Base-by-base conservation (phyloP, 2,113 vertebrate genomes). In the Mesembrinibis cayennensis region DNA sequence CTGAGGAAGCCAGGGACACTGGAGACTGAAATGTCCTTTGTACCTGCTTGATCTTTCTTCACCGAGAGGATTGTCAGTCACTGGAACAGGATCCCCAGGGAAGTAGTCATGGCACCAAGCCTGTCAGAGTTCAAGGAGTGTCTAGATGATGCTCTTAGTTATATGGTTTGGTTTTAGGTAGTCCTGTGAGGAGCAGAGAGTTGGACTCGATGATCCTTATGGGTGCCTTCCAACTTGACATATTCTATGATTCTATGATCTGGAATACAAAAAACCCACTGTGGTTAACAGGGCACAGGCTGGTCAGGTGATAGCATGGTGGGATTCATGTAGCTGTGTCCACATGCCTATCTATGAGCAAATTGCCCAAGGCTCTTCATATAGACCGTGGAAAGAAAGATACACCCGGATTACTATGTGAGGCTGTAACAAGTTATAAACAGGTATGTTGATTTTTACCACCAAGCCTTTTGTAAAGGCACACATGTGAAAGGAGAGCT, bases 401-500 rank as follows among this genome's bases (percentile, higher is more conserved):
- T 13, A 3, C 18, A 45, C 26, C 10, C 38, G 30, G 27, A 38
- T 67, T 53, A 42, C 22, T 45, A 14, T 29, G 21, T 40, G 58
- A 88, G 16, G 14, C 19, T 55, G 23, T 38, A 59, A 11, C 13
- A 76, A 76, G 9, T 65, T 80, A 47, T 5, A 59, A 59, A 18
- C 2, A 55, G 6, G 3, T 53, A 49, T 0, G 3, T 3, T 47
- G 32, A 45, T 42, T 93, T 76, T 85, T 91, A 50, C 16, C 29
- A 61, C 12, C 21, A 71, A 45, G 45, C 2, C 3, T 66, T 81
- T 49, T 36, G 13, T 30, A 76, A 87, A 65, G 10, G 27, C 22
- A 32, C 11, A 22, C 0, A 0, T 7, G 2, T n/a, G 38, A 59
- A 47, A 49, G 25, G 21, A 65, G 7, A 56, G 8, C 8, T 45